A percentile compares a stretch with the other conserved stretches of the same genome.
These are phyloP conservation scores for Sarcophaga subvicina DNA, from an alignment of 2,888 invertebrate species.

Conservation along the genomic window DNA sequence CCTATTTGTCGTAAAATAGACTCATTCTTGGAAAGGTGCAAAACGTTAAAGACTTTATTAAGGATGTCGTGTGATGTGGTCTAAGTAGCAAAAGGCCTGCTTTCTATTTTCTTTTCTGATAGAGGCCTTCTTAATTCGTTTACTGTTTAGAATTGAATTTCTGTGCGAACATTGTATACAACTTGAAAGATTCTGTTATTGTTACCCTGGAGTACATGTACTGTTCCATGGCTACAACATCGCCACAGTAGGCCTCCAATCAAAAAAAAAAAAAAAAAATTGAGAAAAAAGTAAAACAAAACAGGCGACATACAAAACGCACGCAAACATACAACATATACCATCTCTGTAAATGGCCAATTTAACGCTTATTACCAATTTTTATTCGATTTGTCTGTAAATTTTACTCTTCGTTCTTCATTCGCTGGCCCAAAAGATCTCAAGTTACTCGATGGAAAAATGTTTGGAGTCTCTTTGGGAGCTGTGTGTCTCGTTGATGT, in stretches of 20 bases:
- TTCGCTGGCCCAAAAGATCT: conserved; percentile 34
- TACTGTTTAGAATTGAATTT: conserved; percentile 41
- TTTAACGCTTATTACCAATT: conserved; percentile 61
- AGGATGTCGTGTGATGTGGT: too few species aligned
- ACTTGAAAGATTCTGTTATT: conserved; percentile 13
- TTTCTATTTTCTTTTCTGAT: too few species aligned
- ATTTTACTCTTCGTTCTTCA: conserved; percentile 13
- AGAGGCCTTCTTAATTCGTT: too few species aligned
- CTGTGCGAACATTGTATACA: background rate
- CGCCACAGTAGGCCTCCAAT: conserved; percentile 76
- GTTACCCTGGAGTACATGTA: conserved; percentile 39
- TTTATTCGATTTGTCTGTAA: conserved; percentile 12
- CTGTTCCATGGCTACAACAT: conserved; percentile 66
- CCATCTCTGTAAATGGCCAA: conserved; percentile 52
- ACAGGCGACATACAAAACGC: conserved; percentile 38
- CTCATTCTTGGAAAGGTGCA: too few species aligned
- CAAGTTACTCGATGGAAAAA: conserved; percentile 39
- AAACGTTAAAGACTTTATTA: too few species aligned
- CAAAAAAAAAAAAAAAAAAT: conserved; percentile 20
- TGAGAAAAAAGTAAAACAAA: conserved; percentile 8
- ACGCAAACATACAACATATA: conserved; percentile 47
- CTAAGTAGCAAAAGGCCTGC: too few species aligned
- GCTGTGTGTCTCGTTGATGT: conserved; percentile 38
- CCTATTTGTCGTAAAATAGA: too few species aligned
- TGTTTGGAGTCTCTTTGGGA: conserved; percentile 15